Base-by-base conservation (phyloP, 2,888 invertebrate genomes). In the Drosophila subquinaria region DNA sequence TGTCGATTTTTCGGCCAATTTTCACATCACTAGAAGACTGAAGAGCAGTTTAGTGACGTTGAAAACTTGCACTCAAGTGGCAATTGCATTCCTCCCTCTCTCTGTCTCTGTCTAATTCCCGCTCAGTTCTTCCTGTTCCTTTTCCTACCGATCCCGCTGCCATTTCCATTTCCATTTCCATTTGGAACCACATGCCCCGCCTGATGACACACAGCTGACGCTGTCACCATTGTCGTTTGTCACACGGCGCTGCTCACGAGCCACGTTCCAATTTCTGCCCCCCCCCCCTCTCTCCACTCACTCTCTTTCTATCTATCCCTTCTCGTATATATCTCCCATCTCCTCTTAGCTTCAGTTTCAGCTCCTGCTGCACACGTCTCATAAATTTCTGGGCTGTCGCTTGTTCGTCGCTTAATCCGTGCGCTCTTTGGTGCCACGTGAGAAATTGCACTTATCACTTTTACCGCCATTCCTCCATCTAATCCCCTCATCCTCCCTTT, bases 401-500 rank as follows among this genome's bases (percentile, higher is more conserved):
- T 70, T 60, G 69, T 75, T 81, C 76, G 73, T 78, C 68, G 79
- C 69, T 80, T 84, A 86, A 84, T 83, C 84, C 84, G 67, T 76
- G 83, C 69, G 57, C 82, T 70, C 69, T 69, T 69, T 76, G 63
- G 47, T 67, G 79, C 76, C 86, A 88, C 88, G 85, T 88, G 87
- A 82, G 83, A 87, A 88, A 88, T 85, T 83, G 82, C 85, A 79
- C 85, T 83, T 88, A 79, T 85, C 85, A 86, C 79, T 82, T 73
- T 68, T 65, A 36, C 30, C 36, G 51, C 52, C 35, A 17, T 11
- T 36, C 15, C 11, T 27, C 2, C 6, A 35, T 27, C 27, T 5
- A 6, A 27, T 27, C 27, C 27, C 27, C 27, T 27, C 27, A 27
- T 1, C 1, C 27, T 27, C 27, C 27, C 5, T 1, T 5, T 10